Conservation (phyloP, 1,140 invertebrate genomes). For the Procambarus clarkii region DNA sequence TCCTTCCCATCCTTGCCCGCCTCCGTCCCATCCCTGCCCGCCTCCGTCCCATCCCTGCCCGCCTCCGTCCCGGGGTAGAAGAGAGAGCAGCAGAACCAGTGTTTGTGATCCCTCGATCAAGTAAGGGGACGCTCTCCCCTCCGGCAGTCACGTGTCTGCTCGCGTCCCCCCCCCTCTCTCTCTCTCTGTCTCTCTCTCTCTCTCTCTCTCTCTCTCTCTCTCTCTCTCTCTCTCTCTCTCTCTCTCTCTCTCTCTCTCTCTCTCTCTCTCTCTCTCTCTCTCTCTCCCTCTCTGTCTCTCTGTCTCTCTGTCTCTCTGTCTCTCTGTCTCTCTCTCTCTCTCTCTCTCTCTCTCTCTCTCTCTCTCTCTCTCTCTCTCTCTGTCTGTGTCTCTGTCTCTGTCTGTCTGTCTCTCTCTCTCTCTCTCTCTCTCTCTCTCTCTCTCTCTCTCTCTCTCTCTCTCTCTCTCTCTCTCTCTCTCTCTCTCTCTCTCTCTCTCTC, state of each 20-base stretch:
- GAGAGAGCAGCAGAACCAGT: neutral
- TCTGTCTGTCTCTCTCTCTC: no score
- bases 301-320: neutral
- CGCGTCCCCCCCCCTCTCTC: no score
- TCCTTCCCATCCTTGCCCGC: no score
- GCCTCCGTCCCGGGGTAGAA: neutral
- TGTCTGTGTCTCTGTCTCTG: neutral
- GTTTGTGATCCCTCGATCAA: neutral
- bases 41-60: no score
- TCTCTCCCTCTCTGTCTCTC: neutral
- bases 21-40: no score
- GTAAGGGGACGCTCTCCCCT: neutral
- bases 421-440: neutral
- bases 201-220: slow-evolving; percentile 1
- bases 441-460: neutral
- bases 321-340: neutral
- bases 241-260: neutral
- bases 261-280: neutral
- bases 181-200: neutral
- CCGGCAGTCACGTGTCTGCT: neutral
- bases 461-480: neutral
- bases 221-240: neutral
- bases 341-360: neutral
- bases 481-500: neutral
- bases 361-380: neutral